Conservation (phyloP, 2,888 invertebrate genomes). For the Ophioninae sp. region DNA sequence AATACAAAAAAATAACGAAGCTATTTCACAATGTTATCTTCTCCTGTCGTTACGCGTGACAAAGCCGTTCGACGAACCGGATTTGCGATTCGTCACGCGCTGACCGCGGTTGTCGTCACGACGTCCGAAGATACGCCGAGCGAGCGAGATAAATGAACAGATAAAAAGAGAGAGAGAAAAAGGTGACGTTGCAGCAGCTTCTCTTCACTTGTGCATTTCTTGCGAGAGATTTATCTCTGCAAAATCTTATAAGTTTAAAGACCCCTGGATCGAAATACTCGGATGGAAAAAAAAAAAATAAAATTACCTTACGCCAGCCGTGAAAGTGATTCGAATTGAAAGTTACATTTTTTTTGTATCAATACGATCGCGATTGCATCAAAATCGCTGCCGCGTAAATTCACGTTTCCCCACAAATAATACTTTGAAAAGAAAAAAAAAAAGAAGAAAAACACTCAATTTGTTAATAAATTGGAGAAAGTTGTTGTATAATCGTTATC, state of each 20-base stretch:
- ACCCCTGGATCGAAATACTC: neutral
- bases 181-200: neutral
- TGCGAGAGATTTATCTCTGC: neutral
- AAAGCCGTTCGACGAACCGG: constrained; percentile 31
- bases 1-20: neutral
- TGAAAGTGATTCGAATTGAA: neutral
- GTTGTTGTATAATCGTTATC: neutral
- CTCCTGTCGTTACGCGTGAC: neutral
- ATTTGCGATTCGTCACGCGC: constrained; percentile 40
- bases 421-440: neutral
- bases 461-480: neutral
- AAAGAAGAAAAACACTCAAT: neutral
- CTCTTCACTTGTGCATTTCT: neutral
- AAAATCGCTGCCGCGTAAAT: neutral
- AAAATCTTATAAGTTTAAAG: neutral
- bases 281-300: neutral
- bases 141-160: neutral
- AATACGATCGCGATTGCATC: neutral
- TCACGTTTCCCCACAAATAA: neutral
- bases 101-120: constrained; percentile 13
- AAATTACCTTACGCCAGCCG: neutral
- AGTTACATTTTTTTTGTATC: neutral
- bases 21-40: neutral
- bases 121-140: constrained; percentile 15
- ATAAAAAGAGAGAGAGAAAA: neutral